A percentile compares a stretch with the other conserved stretches of the same genome.
Conservation (phyloP, 2,113 vertebrate species). For the Nansenia antarctica region DNA sequence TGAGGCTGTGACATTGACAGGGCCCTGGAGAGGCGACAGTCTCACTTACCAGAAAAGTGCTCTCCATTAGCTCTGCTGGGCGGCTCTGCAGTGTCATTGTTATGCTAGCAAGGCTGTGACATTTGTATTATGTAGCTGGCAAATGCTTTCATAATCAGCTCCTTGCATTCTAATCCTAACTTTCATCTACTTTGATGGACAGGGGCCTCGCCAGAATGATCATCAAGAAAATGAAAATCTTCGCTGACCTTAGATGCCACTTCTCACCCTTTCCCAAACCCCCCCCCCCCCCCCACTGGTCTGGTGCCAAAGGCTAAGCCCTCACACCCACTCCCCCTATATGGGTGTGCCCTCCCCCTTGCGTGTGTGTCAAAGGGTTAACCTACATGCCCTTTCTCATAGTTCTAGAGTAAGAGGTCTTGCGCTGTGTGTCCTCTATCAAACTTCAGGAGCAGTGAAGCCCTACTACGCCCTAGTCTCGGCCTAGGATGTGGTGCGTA, state of each 20-base stretch:
- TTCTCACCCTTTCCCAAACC: constrained; percentile 34
- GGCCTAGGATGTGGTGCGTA: constrained; percentile 47
- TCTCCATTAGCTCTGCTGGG: constrained; percentile 63
- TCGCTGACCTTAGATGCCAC: constrained; percentile 55
- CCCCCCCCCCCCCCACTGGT: constrained; percentile 22
- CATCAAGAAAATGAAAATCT: constrained; percentile 53
- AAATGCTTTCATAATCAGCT: constrained; percentile 68
- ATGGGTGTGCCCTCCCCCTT: too few species aligned
- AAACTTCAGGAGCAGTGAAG: constrained; percentile 33
- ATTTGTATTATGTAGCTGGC: constrained; percentile 64
- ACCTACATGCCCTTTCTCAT: constrained; percentile 57
- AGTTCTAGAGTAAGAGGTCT: constrained; percentile 37
- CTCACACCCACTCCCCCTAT: too few species aligned
- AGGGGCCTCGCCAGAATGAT: constrained; percentile 57
- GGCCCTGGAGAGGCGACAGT: constrained; percentile 66
- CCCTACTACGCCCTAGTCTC: constrained; percentile 33
- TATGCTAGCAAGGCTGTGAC: constrained; percentile 65
- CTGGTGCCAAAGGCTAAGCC: constrained; percentile 48
- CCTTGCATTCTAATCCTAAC: constrained; percentile 58
- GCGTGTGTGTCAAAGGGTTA: too few species aligned
- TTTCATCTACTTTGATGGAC: constrained; percentile 70
- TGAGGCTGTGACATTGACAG: constrained; percentile 73
- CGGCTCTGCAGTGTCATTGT: constrained; percentile 62
- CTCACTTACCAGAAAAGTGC: constrained; percentile 69
- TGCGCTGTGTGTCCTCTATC: constrained; percentile 34